Conservation (phyloP, 2,888 invertebrate species). For the Agrotis clavis region DNA sequence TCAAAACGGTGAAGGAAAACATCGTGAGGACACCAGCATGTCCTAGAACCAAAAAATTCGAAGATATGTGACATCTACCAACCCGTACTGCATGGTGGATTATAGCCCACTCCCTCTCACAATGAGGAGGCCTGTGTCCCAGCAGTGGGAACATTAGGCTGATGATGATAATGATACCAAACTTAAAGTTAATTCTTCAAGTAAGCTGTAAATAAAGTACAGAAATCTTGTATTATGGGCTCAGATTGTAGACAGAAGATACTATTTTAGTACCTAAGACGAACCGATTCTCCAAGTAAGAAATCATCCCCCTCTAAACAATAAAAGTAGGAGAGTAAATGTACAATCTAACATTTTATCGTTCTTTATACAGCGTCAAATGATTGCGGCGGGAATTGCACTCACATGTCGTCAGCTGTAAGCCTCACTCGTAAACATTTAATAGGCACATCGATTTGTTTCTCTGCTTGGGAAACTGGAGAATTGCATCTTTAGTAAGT, state of each 20-base stretch:
- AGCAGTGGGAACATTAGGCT: too few relatives aligned
- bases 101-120: too few relatives aligned
- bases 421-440: slow-evolving; percentile 76
- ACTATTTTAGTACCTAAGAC: not conserved
- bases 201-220: too few relatives aligned
- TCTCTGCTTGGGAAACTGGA: not conserved
- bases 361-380: slow-evolving; percentile 32
- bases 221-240: too few relatives aligned
- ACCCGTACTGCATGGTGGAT: too few relatives aligned
- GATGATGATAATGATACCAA: too few relatives aligned
- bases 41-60: too few relatives aligned
- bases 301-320: not conserved
- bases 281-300: not conserved
- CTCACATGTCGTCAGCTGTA: slow-evolving; percentile 59
- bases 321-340: slow-evolving; percentile 17
- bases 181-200: too few relatives aligned
- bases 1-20: too few relatives aligned
- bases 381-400: slow-evolving; percentile 51
- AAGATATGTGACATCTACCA: too few relatives aligned
- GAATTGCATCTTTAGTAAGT: slow-evolving; percentile 13
- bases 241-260: not conserved
- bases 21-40: too few relatives aligned
- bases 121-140: too few relatives aligned
- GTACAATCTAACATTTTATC: slow-evolving; percentile 40
- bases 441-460: slow-evolving; percentile 76